Conservation (phyloP, 2,797 vertebrate species). For the Macroramphosus scolopax region DNA sequence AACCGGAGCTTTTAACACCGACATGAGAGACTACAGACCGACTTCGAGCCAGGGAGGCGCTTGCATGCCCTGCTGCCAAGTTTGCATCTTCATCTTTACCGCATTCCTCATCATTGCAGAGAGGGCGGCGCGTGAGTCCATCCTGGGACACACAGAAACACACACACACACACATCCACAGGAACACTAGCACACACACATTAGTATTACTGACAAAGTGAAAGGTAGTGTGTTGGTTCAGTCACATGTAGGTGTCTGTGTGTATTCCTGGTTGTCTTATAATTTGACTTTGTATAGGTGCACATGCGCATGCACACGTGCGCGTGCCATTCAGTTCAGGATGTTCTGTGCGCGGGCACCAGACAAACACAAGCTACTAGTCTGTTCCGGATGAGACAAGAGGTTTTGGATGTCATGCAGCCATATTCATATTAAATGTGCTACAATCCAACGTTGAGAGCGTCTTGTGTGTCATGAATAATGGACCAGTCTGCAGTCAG, state of each 20-base stretch:
- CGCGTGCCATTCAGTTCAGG: no score
- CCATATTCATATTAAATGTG: no score
- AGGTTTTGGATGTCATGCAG: not conserved
- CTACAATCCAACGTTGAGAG: no score
- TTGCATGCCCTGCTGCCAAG: constrained; percentile 74
- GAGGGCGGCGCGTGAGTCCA: constrained; percentile 78
- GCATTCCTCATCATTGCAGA: constrained; percentile 76
- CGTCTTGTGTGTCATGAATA: constrained; percentile 21
- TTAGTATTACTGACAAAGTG: no score
- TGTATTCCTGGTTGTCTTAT: not conserved
- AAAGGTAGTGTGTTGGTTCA: no score
- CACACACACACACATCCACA: constrained; percentile 12
- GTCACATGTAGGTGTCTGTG: not conserved
- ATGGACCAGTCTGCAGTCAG: constrained; percentile 42
- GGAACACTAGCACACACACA: constrained; percentile 1
- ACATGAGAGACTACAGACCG: constrained; percentile 68
- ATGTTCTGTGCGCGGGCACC: no score
- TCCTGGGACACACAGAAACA: constrained; percentile 49
- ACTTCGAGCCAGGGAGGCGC: constrained; percentile 50
- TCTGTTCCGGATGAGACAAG: not conserved
- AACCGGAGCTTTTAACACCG: not conserved
- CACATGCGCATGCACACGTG: not conserved
- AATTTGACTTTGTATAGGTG: constrained; percentile 23
- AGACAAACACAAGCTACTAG: no score
- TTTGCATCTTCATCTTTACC: constrained; percentile 75